phyloP scores from a whole-genome alignment of 2,113 vertebrate species.

The Sprattus sprattus region DNA sequence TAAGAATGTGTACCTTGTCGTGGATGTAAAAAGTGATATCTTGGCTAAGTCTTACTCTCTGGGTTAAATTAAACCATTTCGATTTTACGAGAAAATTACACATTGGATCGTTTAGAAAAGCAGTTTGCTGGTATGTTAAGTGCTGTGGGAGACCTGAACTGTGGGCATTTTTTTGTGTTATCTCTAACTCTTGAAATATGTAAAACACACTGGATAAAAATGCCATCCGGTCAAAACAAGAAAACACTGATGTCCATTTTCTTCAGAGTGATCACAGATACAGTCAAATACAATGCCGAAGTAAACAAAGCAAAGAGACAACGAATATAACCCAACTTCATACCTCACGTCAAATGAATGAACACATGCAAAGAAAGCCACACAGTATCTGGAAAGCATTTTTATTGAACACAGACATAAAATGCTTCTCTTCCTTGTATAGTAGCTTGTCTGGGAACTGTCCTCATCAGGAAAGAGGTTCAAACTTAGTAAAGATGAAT shows the following conservation, averaged over 20 bases:
- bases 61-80: constrained; percentile 2
- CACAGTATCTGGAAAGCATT: constrained; percentile 84
- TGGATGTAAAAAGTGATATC: neutral
- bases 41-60: neutral
- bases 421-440: constrained; percentile 75
- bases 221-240: constrained; percentile 5
- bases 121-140: constrained; percentile 15
- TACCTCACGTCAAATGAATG: constrained; percentile 15
- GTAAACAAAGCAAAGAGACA: constrained; percentile 49
- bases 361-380: constrained; percentile 58
- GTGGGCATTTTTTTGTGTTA: neutral
- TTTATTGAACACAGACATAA: constrained; percentile 91
- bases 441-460: constrained; percentile 32
- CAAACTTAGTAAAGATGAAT: constrained; percentile 82
- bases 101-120: constrained; percentile 3
- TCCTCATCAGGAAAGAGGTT: constrained; percentile 43
- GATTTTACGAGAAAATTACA: neutral
- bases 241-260: constrained; percentile 2
- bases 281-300: neutral
- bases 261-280: constrained; percentile 8
- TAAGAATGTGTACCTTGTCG: neutral
- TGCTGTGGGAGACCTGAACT: neutral
- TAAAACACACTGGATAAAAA: neutral
- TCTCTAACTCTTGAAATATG: constrained; percentile 14
- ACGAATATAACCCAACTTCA: constrained; percentile 5